A percentile compares a stretch with the other conserved stretches of the same genome.
phyloP scores from a whole-genome alignment of 2,888 invertebrate genomes.

The Ceriagrion tenellum region DNA sequence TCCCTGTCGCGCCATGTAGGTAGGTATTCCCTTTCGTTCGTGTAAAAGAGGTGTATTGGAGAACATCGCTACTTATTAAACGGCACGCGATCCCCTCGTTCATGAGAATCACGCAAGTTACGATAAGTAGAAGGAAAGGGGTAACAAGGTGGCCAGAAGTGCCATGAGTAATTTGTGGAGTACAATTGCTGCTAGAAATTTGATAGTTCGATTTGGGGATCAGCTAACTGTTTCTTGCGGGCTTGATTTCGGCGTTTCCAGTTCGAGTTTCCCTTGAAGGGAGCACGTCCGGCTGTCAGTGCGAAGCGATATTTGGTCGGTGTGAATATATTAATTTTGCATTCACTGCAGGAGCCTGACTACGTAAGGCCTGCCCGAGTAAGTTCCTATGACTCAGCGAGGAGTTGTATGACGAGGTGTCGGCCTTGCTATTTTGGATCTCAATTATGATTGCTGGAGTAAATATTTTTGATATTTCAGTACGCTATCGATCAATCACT shows the following conservation, averaged over 20 bases:
- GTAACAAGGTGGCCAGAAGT: neutral
- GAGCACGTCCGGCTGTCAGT: neutral
- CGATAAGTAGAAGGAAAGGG: neutral
- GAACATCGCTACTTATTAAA: slow-evolving; percentile 4
- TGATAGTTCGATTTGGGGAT: neutral
- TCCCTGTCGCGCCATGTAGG: neutral
- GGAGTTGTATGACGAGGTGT: neutral
- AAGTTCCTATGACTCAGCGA: slow-evolving; percentile 37
- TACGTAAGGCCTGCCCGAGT: neutral
- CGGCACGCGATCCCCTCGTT: slow-evolving; percentile 36
- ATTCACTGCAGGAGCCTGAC: neutral
- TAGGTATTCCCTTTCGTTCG: neutral
- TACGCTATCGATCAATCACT: neutral
- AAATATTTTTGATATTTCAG: neutral
- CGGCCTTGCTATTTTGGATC: neutral
- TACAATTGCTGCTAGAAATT: neutral
- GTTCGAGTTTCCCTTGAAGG: neutral
- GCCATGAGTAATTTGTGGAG: neutral
- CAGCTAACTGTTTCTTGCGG: too few species aligned
- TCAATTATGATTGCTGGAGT: neutral
- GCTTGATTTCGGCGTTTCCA: neutral
- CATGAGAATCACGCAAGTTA: slow-evolving; percentile 4
- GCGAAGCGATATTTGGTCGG: neutral
- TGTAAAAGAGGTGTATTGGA: neutral
- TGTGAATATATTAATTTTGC: neutral